phyloP scores from a whole-genome alignment of 2,113 vertebrate species.

The Anser cygnoides region DNA sequence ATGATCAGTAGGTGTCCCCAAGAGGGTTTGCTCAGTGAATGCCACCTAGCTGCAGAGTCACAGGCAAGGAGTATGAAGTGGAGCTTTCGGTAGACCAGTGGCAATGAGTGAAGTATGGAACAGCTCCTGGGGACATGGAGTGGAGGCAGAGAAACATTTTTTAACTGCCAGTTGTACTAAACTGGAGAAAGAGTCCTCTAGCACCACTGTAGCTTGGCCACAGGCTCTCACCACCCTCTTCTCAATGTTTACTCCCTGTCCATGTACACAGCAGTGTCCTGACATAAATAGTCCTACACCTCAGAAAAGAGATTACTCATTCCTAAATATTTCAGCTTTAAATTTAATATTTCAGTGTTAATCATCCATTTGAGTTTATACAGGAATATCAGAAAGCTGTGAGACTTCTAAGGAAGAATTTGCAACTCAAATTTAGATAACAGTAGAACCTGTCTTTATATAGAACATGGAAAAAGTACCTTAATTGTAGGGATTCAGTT shows the following conservation, averaged over 20 bases:
- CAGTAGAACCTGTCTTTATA: not conserved
- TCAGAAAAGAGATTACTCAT: not conserved
- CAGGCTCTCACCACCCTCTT: not conserved
- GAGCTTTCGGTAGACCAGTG: not conserved
- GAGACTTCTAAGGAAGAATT: not conserved
- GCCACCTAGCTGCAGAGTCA: not conserved
- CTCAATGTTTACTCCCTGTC: not conserved
- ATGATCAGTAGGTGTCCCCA: not conserved
- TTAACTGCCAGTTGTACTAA: not conserved
- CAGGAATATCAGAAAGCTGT: not conserved
- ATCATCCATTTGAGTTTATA: not conserved
- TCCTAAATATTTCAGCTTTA: not conserved
- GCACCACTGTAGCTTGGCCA: not conserved
- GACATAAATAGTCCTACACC: not conserved
- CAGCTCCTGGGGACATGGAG: not conserved
- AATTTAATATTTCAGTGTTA: not conserved
- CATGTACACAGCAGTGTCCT: not conserved
- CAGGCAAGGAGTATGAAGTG: not conserved
- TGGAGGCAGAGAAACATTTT: not conserved
- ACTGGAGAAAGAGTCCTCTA: not conserved
- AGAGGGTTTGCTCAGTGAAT: not conserved
- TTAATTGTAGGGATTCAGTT: not conserved
- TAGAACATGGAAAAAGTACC: not conserved
- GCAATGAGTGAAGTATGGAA: rapidly evolving
- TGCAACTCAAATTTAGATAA: not conserved